Evolutionary conservation across 1,140 invertebrate species (phyloP), one percentile per base, ranked within the genome.

Genomic region (Mamestra configurata): DNA sequence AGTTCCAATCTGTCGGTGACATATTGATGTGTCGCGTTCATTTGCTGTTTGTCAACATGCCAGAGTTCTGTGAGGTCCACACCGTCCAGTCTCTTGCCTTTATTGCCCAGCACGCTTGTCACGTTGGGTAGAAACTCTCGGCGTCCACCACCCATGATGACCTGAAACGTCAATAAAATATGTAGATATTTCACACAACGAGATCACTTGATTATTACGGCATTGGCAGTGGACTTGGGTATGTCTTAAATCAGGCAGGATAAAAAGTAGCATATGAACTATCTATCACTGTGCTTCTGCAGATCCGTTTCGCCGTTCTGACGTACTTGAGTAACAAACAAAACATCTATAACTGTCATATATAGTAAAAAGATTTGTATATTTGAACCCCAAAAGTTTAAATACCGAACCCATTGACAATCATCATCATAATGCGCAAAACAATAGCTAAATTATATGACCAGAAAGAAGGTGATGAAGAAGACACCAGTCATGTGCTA

Each of bases 81-180:
- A 1, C 92, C 93, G 80, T 96, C 96, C 3, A 81, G 76, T 7
- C 96, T 82, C 43, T 82, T 84, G 4, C 96, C 96, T 4, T 96
- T 95, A 49, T 95, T 95, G 49, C 95, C 94, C 7, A 64, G 22
- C 89, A 22, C 55, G 86, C 88, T 24, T 0, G 95, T 91, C 0
- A 96, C 95, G 81, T 96, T 96, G 0, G 97, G 97, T 7, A 97
- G 91, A 83, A 98, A 97, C 83, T 97, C 97, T 4, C 96, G 91
- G 70, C 97, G 95, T 1, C 98, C 98, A 53, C 98, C 97, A 5
- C 97, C 97, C 76, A 98, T 90, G 79, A 98, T 96, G 0, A 98
- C 97, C 90, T 91, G 83, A n/a, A 88, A 92, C 59, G 4, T 49
- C n/a, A 64, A 27, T 10, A 51, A 0, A 35, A 49, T 31, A 20